These are phyloP conservation scores for Aegithalos caudatus DNA, from an alignment of 2,113 vertebrate genomes.

Conservation along the genomic window DNA sequence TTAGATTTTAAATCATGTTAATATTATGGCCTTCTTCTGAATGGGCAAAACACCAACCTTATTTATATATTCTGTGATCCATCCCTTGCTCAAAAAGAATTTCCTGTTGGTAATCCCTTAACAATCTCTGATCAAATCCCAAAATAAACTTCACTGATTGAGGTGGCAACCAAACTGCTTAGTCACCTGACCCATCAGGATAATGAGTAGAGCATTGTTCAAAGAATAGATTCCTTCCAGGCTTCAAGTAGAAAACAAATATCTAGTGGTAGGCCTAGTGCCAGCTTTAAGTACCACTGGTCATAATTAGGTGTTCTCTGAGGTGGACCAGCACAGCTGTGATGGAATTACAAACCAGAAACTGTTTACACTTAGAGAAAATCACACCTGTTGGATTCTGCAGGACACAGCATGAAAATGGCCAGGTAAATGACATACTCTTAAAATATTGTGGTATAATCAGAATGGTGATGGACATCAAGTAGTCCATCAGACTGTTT, in stretches of 20 bases:
- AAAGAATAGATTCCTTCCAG: background rate
- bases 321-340: background rate
- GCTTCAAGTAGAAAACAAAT: background rate
- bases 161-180: background rate
- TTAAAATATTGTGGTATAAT: background rate
- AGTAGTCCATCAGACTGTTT: background rate
- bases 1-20: background rate
- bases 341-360: background rate
- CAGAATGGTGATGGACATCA: background rate
- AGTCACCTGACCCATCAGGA: fast-evolving
- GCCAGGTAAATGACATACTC: background rate
- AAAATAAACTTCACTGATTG: background rate
- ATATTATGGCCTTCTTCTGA: background rate
- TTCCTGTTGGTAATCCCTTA: background rate
- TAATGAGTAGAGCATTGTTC: background rate
- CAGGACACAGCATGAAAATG: background rate
- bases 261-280: background rate
- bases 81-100: background rate
- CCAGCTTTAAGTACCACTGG: background rate
- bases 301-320: fast-evolving
- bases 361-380: background rate
- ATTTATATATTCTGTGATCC: background rate
- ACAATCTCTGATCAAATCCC: background rate
- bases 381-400: background rate
- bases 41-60: background rate